Base-by-base conservation (phyloP, 2,888 invertebrate genomes). In the Amorpha juglandis region DNA sequence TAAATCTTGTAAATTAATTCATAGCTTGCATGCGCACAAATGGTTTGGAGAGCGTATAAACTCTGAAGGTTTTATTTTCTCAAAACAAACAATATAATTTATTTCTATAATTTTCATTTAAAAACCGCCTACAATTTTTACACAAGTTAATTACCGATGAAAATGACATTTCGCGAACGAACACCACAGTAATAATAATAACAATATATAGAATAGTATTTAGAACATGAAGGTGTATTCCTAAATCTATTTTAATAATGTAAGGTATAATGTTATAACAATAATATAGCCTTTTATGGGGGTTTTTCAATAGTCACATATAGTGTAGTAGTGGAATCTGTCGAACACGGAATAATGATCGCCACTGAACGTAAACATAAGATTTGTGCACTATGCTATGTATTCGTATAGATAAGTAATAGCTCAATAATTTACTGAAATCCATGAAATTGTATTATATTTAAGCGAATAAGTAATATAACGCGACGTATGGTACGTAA, bases 121-220 rank as follows among this genome's bases (percentile, higher is more conserved):
- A 12, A 52, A 52, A 45, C 35, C 48, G 2, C 19, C 58, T 62
- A 52, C 53, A 51, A 35, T 66, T 63, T 66, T 63, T 66, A 66
- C 66, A 58, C 47, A 47, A 51, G 45, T 33, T 11, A 38, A 35
- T 71, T 78, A 75, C 81, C 83, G 78, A 84, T 87, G 90, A 93
- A 93, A 92, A 87, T 88, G 93, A 74, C 92, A 87, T 72, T 73
- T 77, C 79, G 82, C 89, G 82, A 92, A 91, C 83, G 94, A 94
- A 94, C 94, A 94, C 94, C 93, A 94, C 84, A 84, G 79, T 89
- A 89, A 87, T 83, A 75, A 86, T 87, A 88, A 89, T 38, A 87
- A 82, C 45, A 45, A 45, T 45, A 14, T 84, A 84, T 89, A 88
- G 84, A 81, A 79, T 87, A 87, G 82, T 70, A 38, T 66, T 4